Conservation (phyloP, 1,140 invertebrate species). For the Polypedilum vanderplanki region DNA sequence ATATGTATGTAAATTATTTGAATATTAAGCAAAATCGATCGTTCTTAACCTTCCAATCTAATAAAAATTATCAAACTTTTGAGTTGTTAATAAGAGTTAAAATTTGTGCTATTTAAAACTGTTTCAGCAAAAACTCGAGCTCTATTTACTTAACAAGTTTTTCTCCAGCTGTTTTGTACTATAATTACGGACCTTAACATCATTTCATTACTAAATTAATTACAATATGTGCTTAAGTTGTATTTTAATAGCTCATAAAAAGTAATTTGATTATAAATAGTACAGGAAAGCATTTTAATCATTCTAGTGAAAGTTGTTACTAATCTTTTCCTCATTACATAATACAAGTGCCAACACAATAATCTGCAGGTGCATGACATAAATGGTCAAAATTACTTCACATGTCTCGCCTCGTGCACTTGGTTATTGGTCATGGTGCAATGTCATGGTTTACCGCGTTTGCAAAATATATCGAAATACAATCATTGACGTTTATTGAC, state of each 20-base stretch:
- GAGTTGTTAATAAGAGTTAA: too few species aligned
- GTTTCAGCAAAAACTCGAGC: too few species aligned
- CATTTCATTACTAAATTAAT: constrained; percentile 7
- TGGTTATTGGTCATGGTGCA: background rate
- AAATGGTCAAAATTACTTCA: background rate
- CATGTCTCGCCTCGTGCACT: background rate
- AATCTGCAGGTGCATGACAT: background rate
- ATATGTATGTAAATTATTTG: too few species aligned
- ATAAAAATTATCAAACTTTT: too few species aligned
- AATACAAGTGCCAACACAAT: background rate
- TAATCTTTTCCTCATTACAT: background rate
- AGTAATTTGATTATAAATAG: background rate
- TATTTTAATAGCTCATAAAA: background rate
- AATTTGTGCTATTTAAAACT: too few species aligned
- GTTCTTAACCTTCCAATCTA: too few species aligned
- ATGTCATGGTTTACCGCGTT: background rate
- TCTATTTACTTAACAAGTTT: too few species aligned
- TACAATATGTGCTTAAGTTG: background rate
- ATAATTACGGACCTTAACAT: background rate
- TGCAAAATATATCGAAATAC: background rate
- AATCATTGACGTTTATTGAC: constrained; percentile 5
- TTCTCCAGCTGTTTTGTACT: too few species aligned
- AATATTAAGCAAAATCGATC: too few species aligned
- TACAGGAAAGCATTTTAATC: background rate
- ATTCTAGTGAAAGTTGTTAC: background rate